Percentiles rank a stretch among this genome's conserved stretches.
phyloP scores from a whole-genome alignment of 2,888 invertebrate genomes.

The Willowsia nigromaculata region DNA sequence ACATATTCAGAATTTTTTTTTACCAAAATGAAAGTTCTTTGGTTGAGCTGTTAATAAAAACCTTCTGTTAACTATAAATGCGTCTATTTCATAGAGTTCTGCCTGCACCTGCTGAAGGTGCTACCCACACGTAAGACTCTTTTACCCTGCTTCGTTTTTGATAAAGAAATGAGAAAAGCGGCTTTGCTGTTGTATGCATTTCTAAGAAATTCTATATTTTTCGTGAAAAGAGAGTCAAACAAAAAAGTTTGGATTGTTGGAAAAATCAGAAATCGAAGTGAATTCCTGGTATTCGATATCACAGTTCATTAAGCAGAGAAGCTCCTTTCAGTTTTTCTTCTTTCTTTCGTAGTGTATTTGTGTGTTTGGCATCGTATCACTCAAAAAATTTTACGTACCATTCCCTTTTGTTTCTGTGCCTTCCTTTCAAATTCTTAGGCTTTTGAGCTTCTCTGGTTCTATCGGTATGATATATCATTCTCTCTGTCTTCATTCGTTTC shows the following conservation, averaged over 20 bases:
- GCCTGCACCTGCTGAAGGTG: background rate
- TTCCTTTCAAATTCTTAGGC: constrained; percentile 43
- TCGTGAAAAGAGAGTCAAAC: background rate
- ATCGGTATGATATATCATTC: background rate
- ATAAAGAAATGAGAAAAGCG: background rate
- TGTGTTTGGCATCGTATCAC: constrained; percentile 15
- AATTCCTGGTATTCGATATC: constrained; percentile 34
- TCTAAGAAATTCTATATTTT: background rate
- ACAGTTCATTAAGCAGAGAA: constrained; percentile 41
- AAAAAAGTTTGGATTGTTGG: background rate
- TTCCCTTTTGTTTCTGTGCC: constrained; percentile 43
- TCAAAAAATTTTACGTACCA: constrained; percentile 49
- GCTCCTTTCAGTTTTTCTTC: constrained; percentile 16
- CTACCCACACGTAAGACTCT: background rate
- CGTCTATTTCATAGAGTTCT: too few relatives aligned
- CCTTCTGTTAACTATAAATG: too few relatives aligned
- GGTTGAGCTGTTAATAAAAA: too few relatives aligned
- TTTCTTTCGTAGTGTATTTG: background rate
- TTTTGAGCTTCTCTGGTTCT: background rate
- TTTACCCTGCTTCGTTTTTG: background rate
- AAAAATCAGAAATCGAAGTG: constrained; percentile 30
- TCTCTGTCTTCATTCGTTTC: constrained; percentile 15
- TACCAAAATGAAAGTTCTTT: too few relatives aligned
- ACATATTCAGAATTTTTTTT: background rate
- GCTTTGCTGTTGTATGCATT: background rate